Base-by-base conservation (phyloP, 2,888 invertebrate genomes). In the Drosophila antonietae region DNA sequence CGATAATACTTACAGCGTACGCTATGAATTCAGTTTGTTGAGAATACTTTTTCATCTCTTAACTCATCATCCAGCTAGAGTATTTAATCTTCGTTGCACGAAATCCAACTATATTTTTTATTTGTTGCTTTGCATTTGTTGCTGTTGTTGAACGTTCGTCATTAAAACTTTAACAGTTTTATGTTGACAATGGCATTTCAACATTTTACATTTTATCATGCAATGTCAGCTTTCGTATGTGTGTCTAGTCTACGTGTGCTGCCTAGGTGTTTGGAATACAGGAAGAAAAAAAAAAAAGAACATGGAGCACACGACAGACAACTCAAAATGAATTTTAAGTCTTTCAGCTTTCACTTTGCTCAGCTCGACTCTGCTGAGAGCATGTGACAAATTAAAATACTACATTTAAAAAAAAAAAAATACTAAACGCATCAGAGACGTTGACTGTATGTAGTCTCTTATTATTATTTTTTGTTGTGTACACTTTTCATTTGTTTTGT, bases 91-190 rank as follows among this genome's bases (percentile, higher is more conserved):
- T 53, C 53, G 53, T 9, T 4, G 12, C 2, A 14, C 18, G 7
- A 18, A 3, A 31, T 7, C 18, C 18, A 31, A n/a, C 9, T 5
- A n/a, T 49, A 33, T 47, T 35, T 51, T 49, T 12, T 51, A 41
- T 39, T 18, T 10, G 9, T 9, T 10, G 14, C 15, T 12, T 58
- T 62, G 37, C 43, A 58, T 35, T 43, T 56, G 59, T 43, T 67
- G 47, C 59, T 53, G 57, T 57, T 56, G 69, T 28, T 67, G 53
- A 61, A 67, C 58, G 39, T 55, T 73, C 73, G 87, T 88, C 85
- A 86, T 86, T 86, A 86, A 88, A 86, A 86, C 84, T 86, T 86
- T 81, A 88, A 88, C 80, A 73, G 75, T 86, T 83, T 70, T 81
- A 76, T 76, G 73, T 67, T 75, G 76, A 72, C 84, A 85, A 75